phyloP scores from a whole-genome alignment of 2,888 invertebrate genomes.

The Pseudoips prasinana region DNA sequence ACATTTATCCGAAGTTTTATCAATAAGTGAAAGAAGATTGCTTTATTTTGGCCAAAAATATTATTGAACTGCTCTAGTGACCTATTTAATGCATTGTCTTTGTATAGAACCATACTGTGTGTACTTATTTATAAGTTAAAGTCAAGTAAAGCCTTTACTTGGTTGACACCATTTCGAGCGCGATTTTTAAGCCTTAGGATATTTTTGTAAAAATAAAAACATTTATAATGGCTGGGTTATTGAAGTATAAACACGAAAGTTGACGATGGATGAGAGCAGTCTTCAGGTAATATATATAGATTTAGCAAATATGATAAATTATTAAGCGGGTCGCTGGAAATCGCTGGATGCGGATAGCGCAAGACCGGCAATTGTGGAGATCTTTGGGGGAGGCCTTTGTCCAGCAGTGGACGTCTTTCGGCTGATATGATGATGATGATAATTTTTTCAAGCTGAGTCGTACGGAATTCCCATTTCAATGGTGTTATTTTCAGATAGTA shows the following conservation, averaged over 20 bases:
- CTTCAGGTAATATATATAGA: slow-evolving; percentile 37
- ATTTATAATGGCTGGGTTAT: slow-evolving; percentile 22
- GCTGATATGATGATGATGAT: too few species aligned
- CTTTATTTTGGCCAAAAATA: slow-evolving; percentile 15
- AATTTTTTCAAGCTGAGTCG: too few species aligned
- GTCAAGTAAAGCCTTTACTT: too few species aligned
- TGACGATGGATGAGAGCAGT: slow-evolving; percentile 52
- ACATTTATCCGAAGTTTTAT: slow-evolving; percentile 42
- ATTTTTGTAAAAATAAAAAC: slow-evolving; percentile 1
- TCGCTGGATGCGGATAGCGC: too few species aligned
- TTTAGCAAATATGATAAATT: too few species aligned
- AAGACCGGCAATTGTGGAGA: too few species aligned
- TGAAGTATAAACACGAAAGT: slow-evolving; percentile 21
- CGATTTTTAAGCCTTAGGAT: slow-evolving; percentile 5
- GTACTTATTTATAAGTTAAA: background rate
- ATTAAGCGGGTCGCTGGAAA: too few species aligned
- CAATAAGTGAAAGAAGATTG: slow-evolving; percentile 38
- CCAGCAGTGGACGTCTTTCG: too few species aligned
- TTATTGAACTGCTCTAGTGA: slow-evolving; percentile 44
- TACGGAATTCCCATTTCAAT: too few species aligned
- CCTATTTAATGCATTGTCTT: slow-evolving; percentile 42
- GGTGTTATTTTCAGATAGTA: too few species aligned
- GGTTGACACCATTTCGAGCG: too few species aligned
- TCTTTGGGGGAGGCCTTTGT: too few species aligned
- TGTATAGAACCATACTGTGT: slow-evolving; percentile 27